phyloP scores from a whole-genome alignment of 1,140 invertebrate genomes.

The Bombus waltoni region DNA sequence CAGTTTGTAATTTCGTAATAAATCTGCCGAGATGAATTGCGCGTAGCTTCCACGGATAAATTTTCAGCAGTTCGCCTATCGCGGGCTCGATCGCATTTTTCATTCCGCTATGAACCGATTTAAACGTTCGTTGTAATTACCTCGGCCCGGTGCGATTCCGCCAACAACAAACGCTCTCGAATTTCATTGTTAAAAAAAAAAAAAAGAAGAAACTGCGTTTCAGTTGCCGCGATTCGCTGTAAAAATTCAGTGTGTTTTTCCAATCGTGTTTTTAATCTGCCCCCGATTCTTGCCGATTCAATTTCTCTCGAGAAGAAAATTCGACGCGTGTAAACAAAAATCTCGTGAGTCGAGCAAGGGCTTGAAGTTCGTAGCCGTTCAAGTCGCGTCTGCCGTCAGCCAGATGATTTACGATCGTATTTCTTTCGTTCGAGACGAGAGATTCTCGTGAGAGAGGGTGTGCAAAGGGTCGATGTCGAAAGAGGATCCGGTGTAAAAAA shows the following conservation, averaged over 20 bases:
- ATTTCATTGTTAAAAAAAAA: not conserved
- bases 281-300: too few species aligned
- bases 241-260: not conserved
- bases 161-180: not conserved
- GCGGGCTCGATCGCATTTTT: constrained; percentile 2
- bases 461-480: not conserved
- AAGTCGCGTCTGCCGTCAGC: not conserved
- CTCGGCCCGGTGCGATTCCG: too few species aligned
- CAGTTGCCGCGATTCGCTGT: too few species aligned
- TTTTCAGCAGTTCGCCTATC: not conserved
- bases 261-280: not conserved
- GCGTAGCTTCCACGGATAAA: not conserved
- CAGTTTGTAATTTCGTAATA: constrained; percentile 31
- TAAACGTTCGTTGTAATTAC: not conserved
- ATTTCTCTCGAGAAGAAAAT: not conserved
- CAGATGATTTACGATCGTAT: constrained; percentile 32
- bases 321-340: constrained; percentile 1
- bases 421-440: constrained; percentile 15
- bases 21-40: constrained; percentile 14
- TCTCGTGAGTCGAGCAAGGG: not conserved
- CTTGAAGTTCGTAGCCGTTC: not conserved
- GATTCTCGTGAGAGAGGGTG: not conserved
- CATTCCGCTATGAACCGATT: not conserved
- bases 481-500: constrained; percentile 43
- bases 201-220: not conserved